Conservation (phyloP, 2,113 vertebrate species). For the Micromys minutus region DNA sequence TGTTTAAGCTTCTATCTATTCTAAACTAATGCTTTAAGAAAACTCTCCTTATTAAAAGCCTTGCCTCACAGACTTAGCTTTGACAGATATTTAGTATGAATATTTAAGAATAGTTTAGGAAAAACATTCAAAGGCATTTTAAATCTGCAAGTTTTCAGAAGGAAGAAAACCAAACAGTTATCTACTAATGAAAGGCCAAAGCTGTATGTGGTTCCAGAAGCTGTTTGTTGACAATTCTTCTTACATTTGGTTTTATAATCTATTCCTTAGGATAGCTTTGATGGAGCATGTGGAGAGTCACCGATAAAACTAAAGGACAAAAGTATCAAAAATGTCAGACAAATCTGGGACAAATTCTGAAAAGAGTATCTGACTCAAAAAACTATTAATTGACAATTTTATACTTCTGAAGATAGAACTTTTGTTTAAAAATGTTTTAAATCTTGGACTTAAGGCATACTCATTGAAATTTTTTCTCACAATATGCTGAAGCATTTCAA, state of each 20-base stretch:
- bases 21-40: neutral
- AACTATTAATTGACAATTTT: slow-evolving; percentile 1
- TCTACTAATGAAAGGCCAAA: neutral
- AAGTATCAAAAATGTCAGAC: neutral
- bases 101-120: neutral
- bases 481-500: neutral
- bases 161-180: neutral
- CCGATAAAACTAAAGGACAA: slow-evolving; percentile 12
- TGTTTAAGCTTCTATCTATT: neutral
- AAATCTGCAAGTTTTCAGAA: neutral
- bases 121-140: neutral
- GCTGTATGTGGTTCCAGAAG: neutral
- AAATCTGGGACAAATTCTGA: neutral
- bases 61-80: neutral
- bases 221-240: neutral
- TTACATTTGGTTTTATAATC: neutral
- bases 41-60: neutral
- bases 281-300: neutral
- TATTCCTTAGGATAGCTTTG: slow-evolving; percentile 1
- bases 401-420: neutral
- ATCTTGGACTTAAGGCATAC: slow-evolving; percentile 4
- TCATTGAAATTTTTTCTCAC: neutral
- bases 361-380: neutral
- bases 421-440: slow-evolving; percentile 7
- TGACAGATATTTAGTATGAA: neutral